Base-by-base conservation (phyloP, 2,888 invertebrate genomes). In the Elaeidobius kamerunicus region DNA sequence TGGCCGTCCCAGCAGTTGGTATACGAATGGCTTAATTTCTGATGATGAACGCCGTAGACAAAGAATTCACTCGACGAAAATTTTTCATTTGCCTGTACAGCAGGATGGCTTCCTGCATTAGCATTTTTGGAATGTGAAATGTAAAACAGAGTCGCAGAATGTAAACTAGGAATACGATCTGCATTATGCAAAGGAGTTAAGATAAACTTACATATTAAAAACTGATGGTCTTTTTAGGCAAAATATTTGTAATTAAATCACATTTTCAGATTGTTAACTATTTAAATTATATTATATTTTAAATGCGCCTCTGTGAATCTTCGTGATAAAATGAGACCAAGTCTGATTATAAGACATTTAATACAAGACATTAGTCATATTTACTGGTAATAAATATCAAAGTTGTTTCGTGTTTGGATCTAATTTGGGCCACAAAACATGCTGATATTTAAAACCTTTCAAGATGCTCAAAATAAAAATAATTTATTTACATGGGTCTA, bases 381-480 rank as follows among this genome's bases (percentile, higher is more conserved):
- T 23, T 35, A 4, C 11, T 23, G 34, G 34, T 30, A 30, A 49
- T 49, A 49, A 49, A 49, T 49, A 35, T 35, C 35, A 15, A 41
- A 16, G 40, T 17, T 44, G 35, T 15, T 14, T 17, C 11, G 15
- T 23, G 32, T n/a, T 4, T 23, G 34, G 6, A 32, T 35, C 32
- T 51, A 45, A 51, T 45, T 51, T 40, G 32, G 39, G 18, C 16
- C 23, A 41, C 27, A 41, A 41, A 40, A 40, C 40, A 34, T 36
- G 34, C 17, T 40, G 44, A 39, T 51, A 51, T 40, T 51, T 51
- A 45, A 45, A 39, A 40, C 51, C 51, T 40, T 32, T 40, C 44
- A 45, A 51, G 45, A 23, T 40, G 51, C 40, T 39, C 27, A 39
- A 23, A 14, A 36, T 23, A 50, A 19, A 43, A 50, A 51, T 38